Percentiles rank a stretch among this genome's conserved stretches.
phyloP scores from a whole-genome alignment of 2,113 vertebrate genomes.

The Corvus hawaiiensis region DNA sequence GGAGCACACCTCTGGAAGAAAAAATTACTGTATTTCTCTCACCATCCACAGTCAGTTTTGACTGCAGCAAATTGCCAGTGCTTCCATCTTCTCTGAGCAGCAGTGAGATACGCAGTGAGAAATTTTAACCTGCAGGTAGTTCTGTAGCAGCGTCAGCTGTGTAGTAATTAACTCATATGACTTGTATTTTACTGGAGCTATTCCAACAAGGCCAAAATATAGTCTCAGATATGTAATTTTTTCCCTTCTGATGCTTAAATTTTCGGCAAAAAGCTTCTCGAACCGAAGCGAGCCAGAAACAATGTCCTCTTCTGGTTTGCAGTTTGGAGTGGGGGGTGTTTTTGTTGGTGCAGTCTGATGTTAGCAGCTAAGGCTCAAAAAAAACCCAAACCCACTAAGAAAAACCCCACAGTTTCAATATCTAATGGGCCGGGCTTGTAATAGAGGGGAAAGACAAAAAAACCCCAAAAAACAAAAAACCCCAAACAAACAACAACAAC shows the following conservation, averaged over 20 bases:
- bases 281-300: background rate
- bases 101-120: background rate
- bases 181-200: background rate
- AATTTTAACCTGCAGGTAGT: background rate
- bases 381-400: background rate
- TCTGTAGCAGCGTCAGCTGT: background rate
- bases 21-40: background rate
- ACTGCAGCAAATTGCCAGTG: background rate
- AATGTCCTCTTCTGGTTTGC: background rate
- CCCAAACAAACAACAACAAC: too few species aligned
- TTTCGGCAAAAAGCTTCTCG: background rate
- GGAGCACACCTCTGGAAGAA: background rate
- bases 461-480: too few species aligned
- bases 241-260: background rate
- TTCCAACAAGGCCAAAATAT: background rate
- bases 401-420: background rate
- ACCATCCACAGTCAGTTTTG: background rate
- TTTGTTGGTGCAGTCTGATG: background rate
- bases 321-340: accelerated
- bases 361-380: background rate
- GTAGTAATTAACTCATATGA: background rate
- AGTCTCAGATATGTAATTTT: background rate
- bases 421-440: background rate
- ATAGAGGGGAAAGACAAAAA: background rate
- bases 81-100: background rate